Conservation (phyloP, 1,140 invertebrate genomes). For the Melanaphis sacchari region DNA sequence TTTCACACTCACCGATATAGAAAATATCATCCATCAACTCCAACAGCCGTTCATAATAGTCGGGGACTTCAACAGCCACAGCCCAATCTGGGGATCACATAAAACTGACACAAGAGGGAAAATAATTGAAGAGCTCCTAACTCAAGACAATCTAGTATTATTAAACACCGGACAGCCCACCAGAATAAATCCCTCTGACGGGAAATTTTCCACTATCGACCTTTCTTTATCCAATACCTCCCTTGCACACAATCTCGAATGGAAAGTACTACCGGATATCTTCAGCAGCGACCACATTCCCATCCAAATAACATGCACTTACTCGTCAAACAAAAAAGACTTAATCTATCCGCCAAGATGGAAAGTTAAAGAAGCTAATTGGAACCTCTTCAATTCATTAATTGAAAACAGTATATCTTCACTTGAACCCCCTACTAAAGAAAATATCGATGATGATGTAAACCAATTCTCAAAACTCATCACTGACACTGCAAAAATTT, state of each 20-base stretch:
- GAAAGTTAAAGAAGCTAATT: conserved; percentile 23
- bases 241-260: not conserved
- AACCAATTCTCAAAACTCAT: conserved; percentile 26
- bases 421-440: not conserved
- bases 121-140: conserved; percentile 5
- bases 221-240: not conserved
- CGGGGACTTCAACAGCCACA: conserved; percentile 16
- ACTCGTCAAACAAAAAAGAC: conserved; percentile 15
- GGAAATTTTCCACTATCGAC: not conserved
- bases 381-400: not conserved
- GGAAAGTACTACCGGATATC: not conserved
- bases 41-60: not conserved
- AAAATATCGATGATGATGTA: not conserved
- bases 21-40: not conserved
- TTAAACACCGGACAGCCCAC: not conserved
- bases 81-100: not conserved
- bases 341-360: not conserved
- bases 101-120: not conserved
- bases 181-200: not conserved
- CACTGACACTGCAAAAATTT: conserved; percentile 1
- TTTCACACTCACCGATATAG: not conserved
- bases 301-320: not conserved
- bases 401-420: conserved; percentile 10
- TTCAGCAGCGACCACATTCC: not conserved
- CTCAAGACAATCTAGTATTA: not conserved